Evolutionary conservation across 2,113 vertebrate genomes (phyloP).

Genomic region (Proteles cristata): DNA sequence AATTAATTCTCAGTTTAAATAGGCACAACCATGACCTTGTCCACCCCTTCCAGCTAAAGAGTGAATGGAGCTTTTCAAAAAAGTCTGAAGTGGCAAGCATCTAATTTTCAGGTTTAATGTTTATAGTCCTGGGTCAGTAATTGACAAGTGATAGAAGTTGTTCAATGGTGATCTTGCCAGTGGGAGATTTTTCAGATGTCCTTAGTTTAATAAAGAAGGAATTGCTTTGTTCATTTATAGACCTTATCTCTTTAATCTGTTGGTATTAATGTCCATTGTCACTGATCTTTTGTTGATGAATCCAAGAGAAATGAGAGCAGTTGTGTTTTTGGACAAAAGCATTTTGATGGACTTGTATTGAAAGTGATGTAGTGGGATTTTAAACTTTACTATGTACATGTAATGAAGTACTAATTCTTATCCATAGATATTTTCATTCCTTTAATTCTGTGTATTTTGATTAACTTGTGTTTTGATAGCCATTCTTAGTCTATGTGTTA

Average conservation of each 20-base stretch:
- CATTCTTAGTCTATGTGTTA: conserved; percentile 41
- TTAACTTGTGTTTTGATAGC: conserved; percentile 60
- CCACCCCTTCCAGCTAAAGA: background rate
- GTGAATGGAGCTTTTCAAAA: conserved; percentile 41
- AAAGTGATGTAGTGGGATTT: background rate
- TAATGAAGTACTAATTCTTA: conserved; percentile 47
- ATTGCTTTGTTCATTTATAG: conserved; percentile 53
- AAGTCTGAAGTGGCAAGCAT: conserved; percentile 28
- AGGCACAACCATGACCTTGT: conserved; percentile 50
- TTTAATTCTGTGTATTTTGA: conserved; percentile 60
- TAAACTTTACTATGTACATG: background rate
- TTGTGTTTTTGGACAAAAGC: conserved; percentile 32
- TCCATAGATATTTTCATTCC: background rate
- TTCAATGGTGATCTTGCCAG: conserved; percentile 45
- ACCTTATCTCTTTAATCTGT: conserved; percentile 45
- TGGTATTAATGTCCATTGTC: conserved; percentile 7
- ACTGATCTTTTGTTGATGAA: conserved; percentile 49
- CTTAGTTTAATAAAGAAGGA: conserved; percentile 37
- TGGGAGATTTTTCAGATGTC: conserved; percentile 64
- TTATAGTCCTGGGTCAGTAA: conserved; percentile 62
- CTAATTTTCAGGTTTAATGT: conserved; percentile 62
- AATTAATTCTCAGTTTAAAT: conserved; percentile 61
- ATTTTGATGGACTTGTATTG: background rate
- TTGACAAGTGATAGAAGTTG: conserved; percentile 64
- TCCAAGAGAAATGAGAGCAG: background rate